Evolutionary conservation across 2,797 vertebrate genomes (phyloP).

Genomic region (Scolopax rusticola): DNA sequence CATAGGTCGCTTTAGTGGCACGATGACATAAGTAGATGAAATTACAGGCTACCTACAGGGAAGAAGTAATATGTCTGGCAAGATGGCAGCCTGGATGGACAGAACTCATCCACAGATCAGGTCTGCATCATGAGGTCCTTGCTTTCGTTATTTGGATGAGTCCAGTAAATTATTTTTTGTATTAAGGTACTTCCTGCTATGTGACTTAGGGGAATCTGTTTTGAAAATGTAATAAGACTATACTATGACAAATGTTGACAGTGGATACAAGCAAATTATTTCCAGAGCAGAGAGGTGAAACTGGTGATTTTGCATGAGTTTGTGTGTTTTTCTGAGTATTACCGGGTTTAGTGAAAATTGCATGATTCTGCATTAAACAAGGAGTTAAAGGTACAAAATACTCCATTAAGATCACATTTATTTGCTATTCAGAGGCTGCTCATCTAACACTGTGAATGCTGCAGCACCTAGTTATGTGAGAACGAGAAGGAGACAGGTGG

Average conservation of each 20-base stretch:
- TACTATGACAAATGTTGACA: neutral
- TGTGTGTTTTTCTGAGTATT: neutral
- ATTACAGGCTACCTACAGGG: neutral
- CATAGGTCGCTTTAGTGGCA: neutral
- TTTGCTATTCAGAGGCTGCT: neutral
- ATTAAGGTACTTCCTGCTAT: neutral
- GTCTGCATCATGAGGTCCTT: fast-evolving
- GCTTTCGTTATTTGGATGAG: neutral
- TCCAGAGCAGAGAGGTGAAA: neutral
- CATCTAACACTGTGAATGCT: neutral
- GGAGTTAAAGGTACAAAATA: neutral
- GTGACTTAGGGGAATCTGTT: neutral
- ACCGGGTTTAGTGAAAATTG: neutral
- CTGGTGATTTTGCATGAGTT: neutral
- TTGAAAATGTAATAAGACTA: neutral
- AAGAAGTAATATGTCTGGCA: neutral
- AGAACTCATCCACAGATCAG: neutral
- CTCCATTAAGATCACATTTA: neutral
- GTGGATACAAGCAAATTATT: neutral
- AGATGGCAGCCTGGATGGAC: neutral
- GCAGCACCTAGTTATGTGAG: neutral
- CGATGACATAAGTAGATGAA: neutral
- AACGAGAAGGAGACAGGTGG: neutral
- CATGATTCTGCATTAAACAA: constrained; percentile 19
- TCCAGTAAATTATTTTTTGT: neutral